Evolutionary conservation across 2,113 vertebrate species (phyloP), one percentile per base, ranked within the genome.

Genomic region (Nannobrachium achirus): DNA sequence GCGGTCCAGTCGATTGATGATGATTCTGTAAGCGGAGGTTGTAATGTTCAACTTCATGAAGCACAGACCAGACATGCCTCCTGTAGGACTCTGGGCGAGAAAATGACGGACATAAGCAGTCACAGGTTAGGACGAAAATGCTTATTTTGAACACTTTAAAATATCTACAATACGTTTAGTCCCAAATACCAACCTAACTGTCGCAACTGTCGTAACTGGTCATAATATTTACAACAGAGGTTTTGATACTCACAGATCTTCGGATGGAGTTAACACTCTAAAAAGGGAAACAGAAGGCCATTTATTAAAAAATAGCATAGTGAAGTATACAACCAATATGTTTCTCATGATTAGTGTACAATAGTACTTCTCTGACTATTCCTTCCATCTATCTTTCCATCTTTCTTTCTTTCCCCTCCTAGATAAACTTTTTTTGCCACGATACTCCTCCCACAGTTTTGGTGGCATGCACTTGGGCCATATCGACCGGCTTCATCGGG

Each of bases 41-140:
- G 96, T 97, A 64, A 99, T 93, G 84, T 98, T 98, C 76, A 99
- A 84, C 84, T 96, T 98, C 82, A 94, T 98, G 87, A 98, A 98
- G 87, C 98, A 99, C 68, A 99, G 92, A 38, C 96, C 96, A 57
- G 95, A 96, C 51, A 93, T 94, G 79, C 93, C 94, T 80, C 94
- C 95, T 71, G 93, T 91, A 14, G 93, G 90, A 80, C 89, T 93
- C 98, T 99, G 69, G 10, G 44, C 71, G n/a, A 8, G 6, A 56
- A 63, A 68, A 69, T 42, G 49, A 38, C 66, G 18, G 13, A 57
- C 53, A 15, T 38, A 55, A 3, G n/a, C 6, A 25, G 33, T 33
- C 2, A 33, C 14, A 39, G 13, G 13, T 60, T 14, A 19, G 20
- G 10, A n/a, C 9, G 6, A 76, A 38, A 14, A 38, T 16, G 45